Evolutionary conservation across 2,113 vertebrate species (phyloP).

Genomic region (Microtus ochrogaster): DNA sequence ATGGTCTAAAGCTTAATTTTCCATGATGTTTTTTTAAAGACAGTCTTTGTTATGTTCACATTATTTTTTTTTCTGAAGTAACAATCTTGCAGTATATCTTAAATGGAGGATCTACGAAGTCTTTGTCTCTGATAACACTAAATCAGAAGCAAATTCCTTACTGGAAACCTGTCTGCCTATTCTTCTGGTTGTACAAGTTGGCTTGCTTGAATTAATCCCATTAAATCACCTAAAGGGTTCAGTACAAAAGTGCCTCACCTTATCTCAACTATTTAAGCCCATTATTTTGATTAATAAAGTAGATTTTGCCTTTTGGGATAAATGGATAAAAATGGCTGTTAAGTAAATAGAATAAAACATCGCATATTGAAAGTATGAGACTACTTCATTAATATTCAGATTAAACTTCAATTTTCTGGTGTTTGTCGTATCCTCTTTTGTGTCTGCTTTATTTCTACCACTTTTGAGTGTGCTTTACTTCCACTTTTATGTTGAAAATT

Average conservation of each 20-base stretch:
- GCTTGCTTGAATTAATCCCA: constrained; percentile 27
- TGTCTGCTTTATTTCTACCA: neutral
- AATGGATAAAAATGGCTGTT: constrained; percentile 9
- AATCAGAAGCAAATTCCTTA: constrained; percentile 15
- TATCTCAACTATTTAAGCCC: neutral
- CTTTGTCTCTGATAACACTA: constrained; percentile 22
- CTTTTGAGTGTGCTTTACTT: neutral
- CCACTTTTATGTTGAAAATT: constrained; percentile 2
- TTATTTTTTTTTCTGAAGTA: constrained; percentile 35
- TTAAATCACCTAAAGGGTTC: constrained; percentile 6
- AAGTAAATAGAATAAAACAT: constrained; percentile 16
- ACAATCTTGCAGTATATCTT: neutral
- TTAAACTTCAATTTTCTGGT: neutral
- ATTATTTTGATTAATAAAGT: constrained; percentile 48
- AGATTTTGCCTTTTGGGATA: constrained; percentile 33
- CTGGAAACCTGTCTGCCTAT: constrained; percentile 6
- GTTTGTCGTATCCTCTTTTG: neutral
- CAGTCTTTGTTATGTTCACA: neutral
- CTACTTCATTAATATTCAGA: neutral
- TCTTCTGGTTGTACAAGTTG: neutral
- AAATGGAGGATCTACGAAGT: neutral
- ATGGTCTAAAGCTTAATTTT: constrained; percentile 36
- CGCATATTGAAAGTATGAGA: neutral
- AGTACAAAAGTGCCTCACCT: neutral
- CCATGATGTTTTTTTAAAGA: constrained; percentile 2